Conservation (phyloP, 35 echinoderm and acorn worm genomes). For the Apostichopus japonicus region DNA sequence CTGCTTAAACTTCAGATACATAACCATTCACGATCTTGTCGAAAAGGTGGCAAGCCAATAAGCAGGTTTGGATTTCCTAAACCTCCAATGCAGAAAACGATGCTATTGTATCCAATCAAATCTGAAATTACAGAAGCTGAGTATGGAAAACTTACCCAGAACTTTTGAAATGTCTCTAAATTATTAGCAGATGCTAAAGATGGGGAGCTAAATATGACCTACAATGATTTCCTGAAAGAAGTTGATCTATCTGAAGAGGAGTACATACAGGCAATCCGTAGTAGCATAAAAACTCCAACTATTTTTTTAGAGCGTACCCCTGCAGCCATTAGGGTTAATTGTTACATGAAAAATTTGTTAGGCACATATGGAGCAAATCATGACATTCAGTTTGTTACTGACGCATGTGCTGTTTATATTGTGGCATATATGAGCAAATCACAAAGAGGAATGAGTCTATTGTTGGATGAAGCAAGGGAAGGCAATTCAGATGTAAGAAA, state of each 20-base stretch:
- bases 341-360: slow-evolving; percentile 32
- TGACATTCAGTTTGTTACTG: slow-evolving; percentile 67
- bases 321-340: slow-evolving; percentile 65
- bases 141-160: not conserved
- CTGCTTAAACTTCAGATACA: slow-evolving; percentile 47
- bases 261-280: slow-evolving; percentile 35
- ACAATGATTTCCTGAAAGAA: slow-evolving; percentile 25
- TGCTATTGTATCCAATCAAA: slow-evolving; percentile 47
- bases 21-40: slow-evolving; percentile 66
- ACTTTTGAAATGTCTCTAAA: not conserved
- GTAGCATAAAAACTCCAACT: slow-evolving; percentile 18
- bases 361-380: slow-evolving; percentile 65
- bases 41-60: slow-evolving; percentile 3
- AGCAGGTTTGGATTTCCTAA: slow-evolving; percentile 79
- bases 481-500: not conserved
- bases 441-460: slow-evolving; percentile 47
- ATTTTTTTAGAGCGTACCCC: slow-evolving; percentile 53
- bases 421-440: slow-evolving; percentile 60
- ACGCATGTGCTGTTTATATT: slow-evolving; percentile 73
- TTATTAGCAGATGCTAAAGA: not conserved
- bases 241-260: slow-evolving; percentile 42
- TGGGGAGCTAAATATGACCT: slow-evolving; percentile 18
- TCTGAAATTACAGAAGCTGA: not conserved
- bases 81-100: slow-evolving; percentile 64
- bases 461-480: slow-evolving; percentile 33